phyloP scores from a whole-genome alignment of 2,888 invertebrate species.

The Drosophila imparisetae region DNA sequence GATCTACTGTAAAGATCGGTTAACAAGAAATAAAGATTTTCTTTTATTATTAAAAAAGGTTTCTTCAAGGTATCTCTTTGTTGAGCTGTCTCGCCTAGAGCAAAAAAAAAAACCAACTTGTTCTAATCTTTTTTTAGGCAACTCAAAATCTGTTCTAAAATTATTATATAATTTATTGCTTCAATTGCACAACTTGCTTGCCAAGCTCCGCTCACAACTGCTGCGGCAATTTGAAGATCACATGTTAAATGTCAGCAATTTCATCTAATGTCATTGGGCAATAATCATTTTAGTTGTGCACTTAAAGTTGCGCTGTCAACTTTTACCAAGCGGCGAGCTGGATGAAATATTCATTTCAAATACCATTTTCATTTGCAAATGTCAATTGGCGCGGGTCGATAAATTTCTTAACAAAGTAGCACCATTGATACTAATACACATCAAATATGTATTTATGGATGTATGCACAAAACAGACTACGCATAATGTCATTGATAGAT shows the following conservation, averaged over 20 bases:
- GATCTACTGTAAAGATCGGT: not conserved
- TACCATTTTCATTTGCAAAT: slow-evolving; percentile 59
- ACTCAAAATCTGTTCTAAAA: not conserved
- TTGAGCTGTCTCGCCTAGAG: not conserved
- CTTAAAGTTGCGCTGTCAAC: slow-evolving; percentile 3
- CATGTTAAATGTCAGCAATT: slow-evolving; percentile 11
- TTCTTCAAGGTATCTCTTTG: not conserved
- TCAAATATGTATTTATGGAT: slow-evolving; percentile 7
- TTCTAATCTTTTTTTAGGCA: not conserved
- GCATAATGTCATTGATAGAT: slow-evolving; percentile 58
- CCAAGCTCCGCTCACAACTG: not conserved
- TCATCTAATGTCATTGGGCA: slow-evolving; percentile 33
- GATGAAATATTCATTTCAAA: slow-evolving; percentile 50
- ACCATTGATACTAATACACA: slow-evolving; percentile 55
- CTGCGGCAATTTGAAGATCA: not conserved
- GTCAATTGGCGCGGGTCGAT: slow-evolving; percentile 54
- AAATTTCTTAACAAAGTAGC: slow-evolving; percentile 56
- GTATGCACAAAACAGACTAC: not conserved
- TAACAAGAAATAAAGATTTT: not conserved
- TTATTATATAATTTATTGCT: not conserved
- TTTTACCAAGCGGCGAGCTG: not conserved
- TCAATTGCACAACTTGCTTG: not conserved
- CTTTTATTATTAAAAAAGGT: not conserved
- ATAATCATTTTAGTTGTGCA: slow-evolving; percentile 24
- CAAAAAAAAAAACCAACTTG: not conserved